Evolutionary conservation across 2,797 vertebrate species (phyloP), one percentile per base, ranked within the genome.

Genomic region (Hirundo rustica): DNA sequence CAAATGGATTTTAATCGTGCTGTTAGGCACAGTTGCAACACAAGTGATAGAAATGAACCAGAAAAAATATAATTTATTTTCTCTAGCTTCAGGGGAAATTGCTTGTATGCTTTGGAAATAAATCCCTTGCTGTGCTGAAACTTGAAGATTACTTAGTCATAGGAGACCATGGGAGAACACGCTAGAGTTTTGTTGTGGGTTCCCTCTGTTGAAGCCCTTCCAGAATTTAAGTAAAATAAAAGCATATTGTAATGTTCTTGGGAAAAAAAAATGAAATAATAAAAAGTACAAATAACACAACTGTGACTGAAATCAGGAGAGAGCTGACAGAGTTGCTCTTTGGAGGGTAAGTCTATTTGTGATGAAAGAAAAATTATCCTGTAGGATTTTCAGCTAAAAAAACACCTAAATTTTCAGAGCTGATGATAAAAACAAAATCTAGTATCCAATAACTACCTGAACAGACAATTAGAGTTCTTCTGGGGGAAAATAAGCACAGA

Each of bases 81-180:
- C n/a, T 80, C 78, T 89, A 40, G 68, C 54, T 91, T 68, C 61
- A 70, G 54, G 61, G 68, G 20, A 92, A 89, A 88, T 93, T 85
- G 26, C 78, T 89, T 91, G 58, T 92, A 47, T 85, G 51, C 36
- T 92, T 95, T 91, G 79, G 76, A 96, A 92, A 89, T 86, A 89
- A 95, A 94, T 76, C 27, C 38, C 38, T 85, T 32, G 47, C 21
- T 77, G 34, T 89, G 32, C 65, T 81, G 93, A 93, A 96, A 94
- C 16, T 60, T 70, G 32, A 94, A 85, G 4, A 5, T 68, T 80
- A 54, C 30, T 30, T 44, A 73, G 29, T 57, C 90, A 92, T 74
- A 74, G 44, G 14, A 85, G 6, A 92, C 75, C 58, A 68, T 5
- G 40, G 61, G 25, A 83, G 30, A 93, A 58, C 62, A 92, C 3